Evolutionary conservation across 2,888 invertebrate genomes (phyloP).

Genomic region (Bimastos eiseni): DNA sequence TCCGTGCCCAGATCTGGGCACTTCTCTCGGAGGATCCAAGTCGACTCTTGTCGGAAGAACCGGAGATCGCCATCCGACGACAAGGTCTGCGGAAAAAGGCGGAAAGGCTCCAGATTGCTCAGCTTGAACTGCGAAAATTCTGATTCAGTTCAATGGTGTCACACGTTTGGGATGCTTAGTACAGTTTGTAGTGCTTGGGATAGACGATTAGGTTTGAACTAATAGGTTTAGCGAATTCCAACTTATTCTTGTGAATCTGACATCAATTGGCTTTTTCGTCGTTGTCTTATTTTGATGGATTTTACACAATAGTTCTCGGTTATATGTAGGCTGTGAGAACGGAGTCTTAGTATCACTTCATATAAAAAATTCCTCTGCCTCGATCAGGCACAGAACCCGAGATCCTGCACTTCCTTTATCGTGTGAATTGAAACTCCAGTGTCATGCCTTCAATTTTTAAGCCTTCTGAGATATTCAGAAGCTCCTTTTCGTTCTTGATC

Average conservation of each 20-base stretch:
- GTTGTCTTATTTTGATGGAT: background rate
- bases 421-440: background rate
- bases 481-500: background rate
- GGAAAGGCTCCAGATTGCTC: background rate
- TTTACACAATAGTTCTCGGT: background rate
- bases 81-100: background rate
- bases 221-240: background rate
- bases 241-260: background rate
- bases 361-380: background rate
- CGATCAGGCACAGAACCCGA: background rate
- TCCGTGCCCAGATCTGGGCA: background rate
- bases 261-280: background rate
- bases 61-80: background rate
- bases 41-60: slow-evolving; percentile 16
- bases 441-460: background rate
- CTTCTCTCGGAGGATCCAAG: background rate
- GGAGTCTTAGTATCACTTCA: background rate
- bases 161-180: background rate
- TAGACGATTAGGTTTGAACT: too few relatives aligned
- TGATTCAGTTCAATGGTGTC: background rate
- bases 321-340: background rate
- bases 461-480: background rate
- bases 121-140: background rate
- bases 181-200: background rate
- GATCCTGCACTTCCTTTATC: background rate